Base-by-base conservation (phyloP, 1,140 invertebrate species). In the Babylonia areolata region DNA sequence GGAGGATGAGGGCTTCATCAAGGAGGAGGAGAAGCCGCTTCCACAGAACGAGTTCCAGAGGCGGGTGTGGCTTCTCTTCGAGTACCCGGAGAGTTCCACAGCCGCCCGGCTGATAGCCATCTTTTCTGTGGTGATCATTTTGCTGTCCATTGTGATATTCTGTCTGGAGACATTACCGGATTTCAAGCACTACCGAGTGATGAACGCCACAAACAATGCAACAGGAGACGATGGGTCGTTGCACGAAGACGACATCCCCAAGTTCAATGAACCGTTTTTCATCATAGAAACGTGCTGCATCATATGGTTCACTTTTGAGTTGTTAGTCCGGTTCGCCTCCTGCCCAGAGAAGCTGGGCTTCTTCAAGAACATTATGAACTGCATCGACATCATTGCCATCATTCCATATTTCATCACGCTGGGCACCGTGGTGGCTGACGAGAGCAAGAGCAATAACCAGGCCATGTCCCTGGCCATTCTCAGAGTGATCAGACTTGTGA, bases 321-420 rank as follows among this genome's bases (percentile, higher is more conserved):
- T 99, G 95, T 96, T 98, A 95, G 97, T 99, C 94, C 97, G 99
- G 95, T 99, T 99, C 96, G 96, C 99, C 94, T 98, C 98, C 93
- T 99, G 98, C 96, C 98, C 98, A 94, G 98, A 98, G 95, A 99
- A 99, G 96, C 96, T 99, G 93, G 97, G 98, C 95, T 99, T 99
- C 96, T 98, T 99, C 96, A 97, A 98, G 95, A 98, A 99, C 96
- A 98, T 99, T 95, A 99, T 99, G 98, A 99, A 99, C 96, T 97
- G 99, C 95, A 99, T 99, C 95, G 99, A 99, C 95, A 98, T 99
- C 95, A 92, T 94, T 95, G 99, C 99, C 94, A 99, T 99, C 96
- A 99, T 99, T 96, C 99, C 99, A 93, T 99, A 99, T 95, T 99
- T 99, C 96, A 99, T 99, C 95, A 99, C 99, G 90, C 96, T 99